Percentiles rank a stretch among this genome's conserved stretches.
These are phyloP conservation scores for Acrobasis suavella DNA, from an alignment of 2,888 invertebrate genomes.

Conservation along the genomic window DNA sequence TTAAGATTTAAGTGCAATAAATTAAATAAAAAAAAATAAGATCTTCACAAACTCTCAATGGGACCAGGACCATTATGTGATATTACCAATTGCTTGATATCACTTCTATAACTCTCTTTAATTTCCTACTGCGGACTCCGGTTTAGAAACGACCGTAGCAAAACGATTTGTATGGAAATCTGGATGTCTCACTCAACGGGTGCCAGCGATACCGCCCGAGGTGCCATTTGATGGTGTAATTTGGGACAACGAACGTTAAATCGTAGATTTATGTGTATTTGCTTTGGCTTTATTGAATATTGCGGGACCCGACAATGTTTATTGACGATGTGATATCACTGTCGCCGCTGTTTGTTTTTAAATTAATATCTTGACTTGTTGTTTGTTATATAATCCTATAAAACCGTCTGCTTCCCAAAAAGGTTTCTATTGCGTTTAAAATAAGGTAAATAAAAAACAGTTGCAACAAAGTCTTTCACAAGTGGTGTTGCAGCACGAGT, in stretches of 20 bases:
- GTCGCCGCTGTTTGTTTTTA: constrained; percentile 57
- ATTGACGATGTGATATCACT: constrained; percentile 35
- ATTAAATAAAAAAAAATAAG: too few relatives aligned
- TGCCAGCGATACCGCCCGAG: constrained; percentile 49
- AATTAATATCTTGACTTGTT: constrained; percentile 36
- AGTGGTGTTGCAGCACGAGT: not conserved
- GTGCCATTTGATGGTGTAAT: constrained; percentile 77
- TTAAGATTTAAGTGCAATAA: too few relatives aligned
- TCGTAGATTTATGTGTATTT: constrained; percentile 73
- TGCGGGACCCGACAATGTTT: constrained; percentile 43
- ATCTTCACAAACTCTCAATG: too few relatives aligned
- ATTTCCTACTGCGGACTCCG: constrained; percentile 11
- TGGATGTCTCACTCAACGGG: constrained; percentile 62
- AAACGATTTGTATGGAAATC: constrained; percentile 81
- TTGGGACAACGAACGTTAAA: constrained; percentile 72
- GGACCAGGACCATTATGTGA: too few relatives aligned
- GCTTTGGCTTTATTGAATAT: constrained; percentile 68
- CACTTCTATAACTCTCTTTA: not conserved
- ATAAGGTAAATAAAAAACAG: not conserved
- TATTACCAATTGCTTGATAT: too few relatives aligned
- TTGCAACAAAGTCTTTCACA: not conserved
- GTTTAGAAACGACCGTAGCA: constrained; percentile 55
- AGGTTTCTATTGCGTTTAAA: not conserved
- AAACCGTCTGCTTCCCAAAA: not conserved
- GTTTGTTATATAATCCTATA: constrained; percentile 10